A percentile compares a stretch with the other conserved stretches of the same genome.
phyloP scores from a whole-genome alignment of 2,113 vertebrate species.

The Tympanuchus pallidicinctus region DNA sequence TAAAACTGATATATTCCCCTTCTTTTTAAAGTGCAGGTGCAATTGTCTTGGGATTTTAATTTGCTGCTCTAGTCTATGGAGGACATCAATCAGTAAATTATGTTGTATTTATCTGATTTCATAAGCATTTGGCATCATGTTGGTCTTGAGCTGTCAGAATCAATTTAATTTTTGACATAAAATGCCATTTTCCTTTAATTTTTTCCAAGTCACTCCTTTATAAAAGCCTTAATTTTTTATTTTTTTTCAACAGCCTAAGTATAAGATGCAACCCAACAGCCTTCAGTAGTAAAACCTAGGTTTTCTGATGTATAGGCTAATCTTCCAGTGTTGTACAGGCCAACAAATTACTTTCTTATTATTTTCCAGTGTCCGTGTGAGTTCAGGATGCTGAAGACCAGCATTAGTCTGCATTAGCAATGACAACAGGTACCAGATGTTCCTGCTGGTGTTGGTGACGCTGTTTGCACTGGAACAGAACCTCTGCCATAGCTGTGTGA shows the following conservation, averaged over 20 bases:
- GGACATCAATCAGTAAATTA: background rate
- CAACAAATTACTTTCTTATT: background rate
- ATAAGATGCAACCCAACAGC: accelerated
- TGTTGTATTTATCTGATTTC: background rate
- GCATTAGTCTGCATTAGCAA: background rate
- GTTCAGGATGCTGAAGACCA: background rate
- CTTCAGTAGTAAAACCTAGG: background rate
- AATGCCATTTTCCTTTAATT: background rate
- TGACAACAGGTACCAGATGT: accelerated
- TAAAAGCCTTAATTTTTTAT: background rate
- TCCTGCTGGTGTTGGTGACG: background rate
- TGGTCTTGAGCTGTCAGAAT: background rate
- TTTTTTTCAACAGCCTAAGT: background rate
- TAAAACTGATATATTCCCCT: background rate
- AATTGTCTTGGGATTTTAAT: background rate
- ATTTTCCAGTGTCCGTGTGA: accelerated
- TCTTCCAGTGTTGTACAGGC: background rate
- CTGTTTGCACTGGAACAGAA: background rate
- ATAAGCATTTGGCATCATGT: background rate
- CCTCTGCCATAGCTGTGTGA: background rate
- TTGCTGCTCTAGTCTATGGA: background rate
- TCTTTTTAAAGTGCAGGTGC: background rate
- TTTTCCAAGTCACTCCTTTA: background rate
- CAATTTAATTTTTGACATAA: background rate
- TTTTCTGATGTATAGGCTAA: background rate